Percentiles rank a stretch among this genome's conserved stretches.
Evolutionary conservation across 2,797 vertebrate species (phyloP).

Genomic region (Dermochelys coriacea): DNA sequence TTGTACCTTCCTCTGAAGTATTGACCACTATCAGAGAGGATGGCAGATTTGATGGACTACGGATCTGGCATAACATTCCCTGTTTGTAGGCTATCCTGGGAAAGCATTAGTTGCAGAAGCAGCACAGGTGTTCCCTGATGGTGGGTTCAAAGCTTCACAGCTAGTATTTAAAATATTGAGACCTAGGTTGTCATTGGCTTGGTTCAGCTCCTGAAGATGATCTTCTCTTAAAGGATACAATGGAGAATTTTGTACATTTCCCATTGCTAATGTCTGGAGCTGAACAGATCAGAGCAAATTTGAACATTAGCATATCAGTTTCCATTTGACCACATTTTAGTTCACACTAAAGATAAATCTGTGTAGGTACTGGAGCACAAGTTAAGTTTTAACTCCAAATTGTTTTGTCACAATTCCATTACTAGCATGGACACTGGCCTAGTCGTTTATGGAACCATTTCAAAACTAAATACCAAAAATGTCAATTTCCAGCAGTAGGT

Average conservation of each 20-base stretch:
- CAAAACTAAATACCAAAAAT: neutral
- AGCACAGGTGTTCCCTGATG: neutral
- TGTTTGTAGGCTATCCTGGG: neutral
- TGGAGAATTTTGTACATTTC: neutral
- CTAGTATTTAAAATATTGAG: neutral
- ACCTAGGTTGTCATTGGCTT: neutral
- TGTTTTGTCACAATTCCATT: neutral
- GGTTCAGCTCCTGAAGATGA: neutral
- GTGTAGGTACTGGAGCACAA: neutral
- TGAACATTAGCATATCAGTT: no score
- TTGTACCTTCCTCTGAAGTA: neutral
- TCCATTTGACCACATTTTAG: neutral
- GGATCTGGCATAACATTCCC: neutral
- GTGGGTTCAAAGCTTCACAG: neutral
- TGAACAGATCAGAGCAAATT: neutral
- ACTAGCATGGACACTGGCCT: neutral
- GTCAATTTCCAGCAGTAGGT: neutral
- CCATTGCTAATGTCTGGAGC: neutral
- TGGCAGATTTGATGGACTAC: neutral
- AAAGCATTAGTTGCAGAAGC: neutral
- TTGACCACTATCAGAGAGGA: neutral
- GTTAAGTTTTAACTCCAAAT: neutral
- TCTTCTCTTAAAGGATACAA: neutral
- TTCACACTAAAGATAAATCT: neutral
- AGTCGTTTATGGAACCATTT: neutral